Base-by-base conservation (phyloP, 1,140 invertebrate genomes). In the Tetramorium simillimum region DNA sequence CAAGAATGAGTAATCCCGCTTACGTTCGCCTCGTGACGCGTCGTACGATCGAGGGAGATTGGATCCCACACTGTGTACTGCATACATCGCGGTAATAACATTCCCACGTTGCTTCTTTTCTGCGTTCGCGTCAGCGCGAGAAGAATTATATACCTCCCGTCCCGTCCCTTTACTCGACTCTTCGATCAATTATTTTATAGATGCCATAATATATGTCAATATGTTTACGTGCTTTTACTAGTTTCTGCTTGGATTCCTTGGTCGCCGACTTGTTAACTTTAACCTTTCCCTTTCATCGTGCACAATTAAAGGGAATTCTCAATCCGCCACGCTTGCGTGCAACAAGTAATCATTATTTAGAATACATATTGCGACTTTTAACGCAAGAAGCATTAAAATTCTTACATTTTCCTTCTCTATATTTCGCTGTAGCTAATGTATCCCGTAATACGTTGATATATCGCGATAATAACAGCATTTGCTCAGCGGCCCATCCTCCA, bases 1-100 rank as follows among this genome's bases (percentile, higher is more conserved):
- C 80, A 58, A 63, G 76, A 70, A 81, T 87, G 56, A 33, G 69
- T 89, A 86, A 88, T 78, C 81, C 70, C 88, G 88, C 80, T 84
- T 70, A 75, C 88, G 37, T 65, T 82, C 53, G 70, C 63, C 56
- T 85, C 65, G 82, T 85, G 82, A 72, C 65, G 82, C 86, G 85
- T 62, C 49, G 56, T 84, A 84, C 80, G 80, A 62, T 60, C 28
- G 69, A 40, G 43, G 21, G 21, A 77, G 82, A 85, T 85, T 85
- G 82, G 73, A 85, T 78, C 82, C 62, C 82, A 67, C 82, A 84
- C 69, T 46, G 80, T 43, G 40, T 37, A 60, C 67, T 37, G 86
- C 63, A 33, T 69, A 82, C 69, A 69, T 80, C 63, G 86, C 86
- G 49, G 65, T 86, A 86, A 86, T 86, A 70, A 85, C 80, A 43